phyloP scores from a whole-genome alignment of 2,888 invertebrate genomes.

The Lepidochitona cinerea region DNA sequence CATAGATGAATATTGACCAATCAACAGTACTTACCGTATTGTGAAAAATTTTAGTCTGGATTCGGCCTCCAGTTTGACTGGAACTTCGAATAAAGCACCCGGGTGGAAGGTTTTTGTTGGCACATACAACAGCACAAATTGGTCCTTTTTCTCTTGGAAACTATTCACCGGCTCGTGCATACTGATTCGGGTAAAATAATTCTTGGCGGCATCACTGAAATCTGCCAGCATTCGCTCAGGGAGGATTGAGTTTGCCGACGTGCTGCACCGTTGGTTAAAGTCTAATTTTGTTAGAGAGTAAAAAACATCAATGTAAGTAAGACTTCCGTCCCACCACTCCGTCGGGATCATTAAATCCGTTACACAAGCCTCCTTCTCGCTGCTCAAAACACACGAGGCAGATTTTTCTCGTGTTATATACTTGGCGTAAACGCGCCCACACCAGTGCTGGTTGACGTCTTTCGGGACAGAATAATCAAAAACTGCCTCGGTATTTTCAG shows the following conservation, averaged over 20 bases:
- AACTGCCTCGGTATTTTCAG: constrained; percentile 24
- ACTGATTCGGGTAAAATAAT: background rate
- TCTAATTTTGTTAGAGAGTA: constrained; percentile 82
- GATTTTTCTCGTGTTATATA: constrained; percentile 77
- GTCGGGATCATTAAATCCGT: constrained; percentile 90
- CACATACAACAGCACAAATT: constrained; percentile 86
- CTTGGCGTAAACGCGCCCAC: constrained; percentile 67
- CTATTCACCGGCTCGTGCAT: constrained; percentile 73
- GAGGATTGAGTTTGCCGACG: constrained; percentile 48
- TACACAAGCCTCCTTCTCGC: constrained; percentile 88
- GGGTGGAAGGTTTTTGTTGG: constrained; percentile 93
- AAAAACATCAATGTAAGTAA: constrained; percentile 80
- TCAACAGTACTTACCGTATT: constrained; percentile 79
- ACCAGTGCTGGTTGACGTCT: constrained; percentile 45
- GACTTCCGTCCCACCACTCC: constrained; percentile 82
- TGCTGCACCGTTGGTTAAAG: constrained; percentile 59
- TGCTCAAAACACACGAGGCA: constrained; percentile 93
- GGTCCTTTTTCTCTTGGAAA: constrained; percentile 88
- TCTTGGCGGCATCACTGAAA: background rate
- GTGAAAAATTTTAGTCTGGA: constrained; percentile 80
- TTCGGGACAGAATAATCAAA: constrained; percentile 26
- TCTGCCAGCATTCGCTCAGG: background rate
- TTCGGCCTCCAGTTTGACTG: constrained; percentile 81
- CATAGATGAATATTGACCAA: background rate
- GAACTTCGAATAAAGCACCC: constrained; percentile 89